Evolutionary conservation across 2,113 vertebrate genomes (phyloP).

Genomic region (Okapia johnstoni): DNA sequence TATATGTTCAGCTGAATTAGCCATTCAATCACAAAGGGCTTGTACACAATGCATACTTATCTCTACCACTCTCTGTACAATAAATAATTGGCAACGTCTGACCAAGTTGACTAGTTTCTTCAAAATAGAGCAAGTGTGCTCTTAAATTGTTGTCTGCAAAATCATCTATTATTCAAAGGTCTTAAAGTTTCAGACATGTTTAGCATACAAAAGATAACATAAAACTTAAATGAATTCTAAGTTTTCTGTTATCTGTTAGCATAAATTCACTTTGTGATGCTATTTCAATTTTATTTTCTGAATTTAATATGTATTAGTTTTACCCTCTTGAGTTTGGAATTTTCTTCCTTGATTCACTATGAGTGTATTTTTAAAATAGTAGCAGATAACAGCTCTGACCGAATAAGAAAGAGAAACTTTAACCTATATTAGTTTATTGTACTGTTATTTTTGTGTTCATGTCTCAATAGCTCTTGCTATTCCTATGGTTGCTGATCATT

Average conservation of each 20-base stretch:
- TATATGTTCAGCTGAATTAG: not conserved
- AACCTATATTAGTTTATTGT: not conserved
- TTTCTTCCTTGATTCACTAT: not conserved
- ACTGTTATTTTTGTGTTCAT: not conserved
- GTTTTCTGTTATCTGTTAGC: not conserved
- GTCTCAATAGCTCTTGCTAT: not conserved
- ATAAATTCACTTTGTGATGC: not conserved
- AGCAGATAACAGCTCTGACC: not conserved
- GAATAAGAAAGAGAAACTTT: not conserved
- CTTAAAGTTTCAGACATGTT: not conserved
- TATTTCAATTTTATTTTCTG: slow-evolving; percentile 19
- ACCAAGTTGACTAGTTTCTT: not conserved
- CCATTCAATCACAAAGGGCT: not conserved
- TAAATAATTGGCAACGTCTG: not conserved
- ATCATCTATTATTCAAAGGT: not conserved
- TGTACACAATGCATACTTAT: not conserved
- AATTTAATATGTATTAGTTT: not conserved
- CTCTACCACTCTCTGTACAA: not conserved
- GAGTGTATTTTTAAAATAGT: not conserved
- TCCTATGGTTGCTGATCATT: not conserved
- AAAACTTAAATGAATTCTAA: not conserved
- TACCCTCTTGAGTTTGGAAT: not conserved
- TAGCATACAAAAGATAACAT: not conserved
- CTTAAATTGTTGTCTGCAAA: not conserved
- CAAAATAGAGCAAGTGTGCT: not conserved